Evolutionary conservation across 2,797 vertebrate genomes (phyloP).

Genomic region (Myoxocephalus aenaeus): DNA sequence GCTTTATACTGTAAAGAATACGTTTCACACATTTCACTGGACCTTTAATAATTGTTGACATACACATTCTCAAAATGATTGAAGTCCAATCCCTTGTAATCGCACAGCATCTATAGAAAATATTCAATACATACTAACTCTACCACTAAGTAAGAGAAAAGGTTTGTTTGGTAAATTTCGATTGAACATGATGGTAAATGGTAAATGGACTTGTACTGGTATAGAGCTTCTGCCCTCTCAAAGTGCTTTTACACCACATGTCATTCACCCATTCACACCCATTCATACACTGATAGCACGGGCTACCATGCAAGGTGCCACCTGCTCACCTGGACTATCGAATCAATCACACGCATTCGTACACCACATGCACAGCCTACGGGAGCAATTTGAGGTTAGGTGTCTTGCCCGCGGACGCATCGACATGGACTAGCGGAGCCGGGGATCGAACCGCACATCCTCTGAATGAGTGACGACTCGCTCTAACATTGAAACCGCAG

Average conservation of each 20-base stretch:
- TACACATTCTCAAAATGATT: neutral
- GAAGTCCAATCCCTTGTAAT: neutral
- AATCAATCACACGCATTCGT: neutral
- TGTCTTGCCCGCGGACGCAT: neutral
- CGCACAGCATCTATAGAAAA: neutral
- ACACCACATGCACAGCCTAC: neutral
- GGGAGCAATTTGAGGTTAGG: too few species aligned
- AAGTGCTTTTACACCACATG: neutral
- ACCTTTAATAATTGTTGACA: conserved; percentile 6
- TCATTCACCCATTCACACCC: neutral
- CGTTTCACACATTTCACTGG: neutral
- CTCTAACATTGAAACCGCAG: too few species aligned
- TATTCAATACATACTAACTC: neutral
- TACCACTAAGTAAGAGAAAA: conserved; percentile 4
- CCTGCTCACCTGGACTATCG: too few species aligned
- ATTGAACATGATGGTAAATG: neutral
- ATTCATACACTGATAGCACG: neutral
- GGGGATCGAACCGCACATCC: neutral
- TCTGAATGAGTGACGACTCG: neutral
- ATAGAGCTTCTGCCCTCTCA: neutral
- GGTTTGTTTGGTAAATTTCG: conserved; percentile 11
- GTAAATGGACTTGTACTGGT: neutral
- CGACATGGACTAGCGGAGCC: neutral
- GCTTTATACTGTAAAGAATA: neutral
- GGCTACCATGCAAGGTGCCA: too few species aligned